Evolutionary conservation across 2,888 invertebrate species (phyloP).

Genomic region (Metopia argyrocephala): DNA sequence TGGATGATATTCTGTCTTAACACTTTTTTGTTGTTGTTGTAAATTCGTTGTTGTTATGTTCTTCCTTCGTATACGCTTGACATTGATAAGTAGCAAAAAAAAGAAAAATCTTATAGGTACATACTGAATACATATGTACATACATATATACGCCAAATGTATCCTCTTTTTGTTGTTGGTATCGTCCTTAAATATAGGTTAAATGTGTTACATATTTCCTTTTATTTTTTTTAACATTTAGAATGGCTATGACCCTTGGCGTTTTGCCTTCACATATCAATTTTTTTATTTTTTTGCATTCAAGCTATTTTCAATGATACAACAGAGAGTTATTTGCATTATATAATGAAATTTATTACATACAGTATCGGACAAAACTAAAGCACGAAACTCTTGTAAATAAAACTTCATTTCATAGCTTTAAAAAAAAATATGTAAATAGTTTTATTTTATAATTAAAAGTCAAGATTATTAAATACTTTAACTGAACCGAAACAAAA

Average conservation of each 20-base stretch:
- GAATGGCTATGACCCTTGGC: not conserved
- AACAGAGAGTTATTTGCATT: too few relatives aligned
- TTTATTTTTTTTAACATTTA: conserved; percentile 19
- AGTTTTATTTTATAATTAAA: too few relatives aligned
- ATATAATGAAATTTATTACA: conserved; percentile 44
- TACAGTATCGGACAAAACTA: too few relatives aligned
- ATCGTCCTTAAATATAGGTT: conserved; percentile 43
- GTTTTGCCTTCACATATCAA: not conserved
- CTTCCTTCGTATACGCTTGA: conserved; percentile 53
- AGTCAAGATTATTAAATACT: too few relatives aligned
- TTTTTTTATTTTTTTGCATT: not conserved
- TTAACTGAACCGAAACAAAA: too few relatives aligned
- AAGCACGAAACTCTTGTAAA: too few relatives aligned
- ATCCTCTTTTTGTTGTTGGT: conserved; percentile 21
- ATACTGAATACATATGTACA: conserved; percentile 6
- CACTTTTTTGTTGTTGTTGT: conserved; percentile 22
- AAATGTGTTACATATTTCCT: conserved; percentile 27
- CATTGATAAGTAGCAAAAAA: conserved; percentile 54
- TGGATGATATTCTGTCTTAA: conserved; percentile 7
- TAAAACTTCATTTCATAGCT: too few relatives aligned
- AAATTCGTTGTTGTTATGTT: conserved; percentile 44
- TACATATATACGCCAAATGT: conserved; percentile 4
- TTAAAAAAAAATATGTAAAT: too few relatives aligned
- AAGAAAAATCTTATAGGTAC: not conserved
- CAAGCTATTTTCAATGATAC: conserved; percentile 16